phyloP scores from a whole-genome alignment of 2,888 invertebrate genomes.

The Mycalesis mineus region DNA sequence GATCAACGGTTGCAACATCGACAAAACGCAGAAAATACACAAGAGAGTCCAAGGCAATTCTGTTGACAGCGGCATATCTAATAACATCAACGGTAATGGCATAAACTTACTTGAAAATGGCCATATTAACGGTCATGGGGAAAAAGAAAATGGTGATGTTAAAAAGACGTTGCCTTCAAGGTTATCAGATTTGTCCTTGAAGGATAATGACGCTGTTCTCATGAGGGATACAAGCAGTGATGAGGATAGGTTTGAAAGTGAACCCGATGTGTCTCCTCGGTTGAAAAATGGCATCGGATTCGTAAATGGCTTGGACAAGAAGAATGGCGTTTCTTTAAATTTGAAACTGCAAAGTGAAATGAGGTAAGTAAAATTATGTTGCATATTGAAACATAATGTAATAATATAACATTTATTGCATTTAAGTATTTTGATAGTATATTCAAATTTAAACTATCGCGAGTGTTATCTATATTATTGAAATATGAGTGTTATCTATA shows the following conservation, averaged over 20 bases:
- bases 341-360: slow-evolving; percentile 68
- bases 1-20: slow-evolving; percentile 41
- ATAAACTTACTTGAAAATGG: slow-evolving; percentile 39
- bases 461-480: no score
- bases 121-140: slow-evolving; percentile 36
- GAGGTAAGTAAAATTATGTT: slow-evolving; percentile 45
- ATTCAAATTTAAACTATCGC: no score
- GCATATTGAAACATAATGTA: no score
- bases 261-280: slow-evolving; percentile 54
- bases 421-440: no score
- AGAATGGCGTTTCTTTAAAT: slow-evolving; percentile 64
- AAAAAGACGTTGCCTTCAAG: slow-evolving; percentile 51
- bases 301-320: slow-evolving; percentile 48
- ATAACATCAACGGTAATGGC: slow-evolving; percentile 50
- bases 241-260: slow-evolving; percentile 62
- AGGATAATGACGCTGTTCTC: slow-evolving; percentile 51
- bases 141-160: slow-evolving; percentile 32
- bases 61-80: slow-evolving; percentile 68
- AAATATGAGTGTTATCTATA: no score
- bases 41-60: slow-evolving; percentile 65
- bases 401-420: no score
- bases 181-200: slow-evolving; percentile 60
- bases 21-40: slow-evolving; percentile 43
- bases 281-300: slow-evolving; percentile 41
- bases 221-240: slow-evolving; percentile 58